These are phyloP conservation scores for Patella caerulea DNA, from an alignment of 2,888 invertebrate genomes.

Conservation along the genomic window DNA sequence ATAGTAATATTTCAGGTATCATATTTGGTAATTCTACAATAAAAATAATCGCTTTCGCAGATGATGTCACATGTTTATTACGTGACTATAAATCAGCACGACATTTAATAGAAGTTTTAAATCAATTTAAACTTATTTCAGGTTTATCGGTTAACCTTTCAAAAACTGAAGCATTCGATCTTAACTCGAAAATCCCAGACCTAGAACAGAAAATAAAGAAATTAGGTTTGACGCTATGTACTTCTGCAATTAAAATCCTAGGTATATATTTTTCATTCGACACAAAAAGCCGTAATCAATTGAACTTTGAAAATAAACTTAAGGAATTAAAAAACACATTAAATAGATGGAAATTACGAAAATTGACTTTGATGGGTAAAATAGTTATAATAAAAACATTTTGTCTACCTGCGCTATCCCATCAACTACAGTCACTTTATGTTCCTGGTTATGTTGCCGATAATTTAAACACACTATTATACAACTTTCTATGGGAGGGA, in stretches of 20 bases:
- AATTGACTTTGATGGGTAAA: background rate
- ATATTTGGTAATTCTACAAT: background rate
- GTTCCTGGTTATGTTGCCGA: background rate
- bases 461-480: background rate
- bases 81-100: too few relatives aligned
- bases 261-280: background rate
- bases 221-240: background rate
- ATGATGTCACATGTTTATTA: too few relatives aligned
- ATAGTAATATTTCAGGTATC: background rate
- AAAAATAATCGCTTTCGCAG: background rate
- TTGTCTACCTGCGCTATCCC: background rate
- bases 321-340: background rate
- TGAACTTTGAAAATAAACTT: background rate
- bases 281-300: background rate
- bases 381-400: background rate
- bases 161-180: background rate
- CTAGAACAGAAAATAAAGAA: background rate
- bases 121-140: conserved; percentile 3
- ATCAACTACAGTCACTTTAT: background rate
- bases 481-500: background rate
- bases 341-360: background rate
- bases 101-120: background rate
- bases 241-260: background rate
- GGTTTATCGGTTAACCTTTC: background rate
- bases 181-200: background rate